Base-by-base conservation (phyloP, 2,797 vertebrate genomes). In the Arnoldichthys spilopterus region DNA sequence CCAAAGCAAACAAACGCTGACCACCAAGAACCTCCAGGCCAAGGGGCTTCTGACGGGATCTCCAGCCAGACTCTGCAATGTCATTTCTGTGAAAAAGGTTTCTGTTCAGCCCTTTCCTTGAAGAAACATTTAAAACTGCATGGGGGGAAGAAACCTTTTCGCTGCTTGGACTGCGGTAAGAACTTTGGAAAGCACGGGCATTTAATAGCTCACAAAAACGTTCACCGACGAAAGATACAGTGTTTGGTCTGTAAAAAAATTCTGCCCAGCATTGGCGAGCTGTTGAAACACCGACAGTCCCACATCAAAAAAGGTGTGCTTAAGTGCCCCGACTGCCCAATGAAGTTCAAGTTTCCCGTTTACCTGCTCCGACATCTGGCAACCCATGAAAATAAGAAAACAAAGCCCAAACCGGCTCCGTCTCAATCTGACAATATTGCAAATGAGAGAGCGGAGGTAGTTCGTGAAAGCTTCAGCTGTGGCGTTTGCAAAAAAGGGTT, bases 241-340 rank as follows among this genome's bases (percentile, higher is more conserved):
- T 95, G 94, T 82, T 92, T 91, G 24, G 90, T 93, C 73, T 95
- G 94, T 83, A 89, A 74, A 81, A 92, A 91, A 83, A 87, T 93
- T 82, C 73, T 94, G 70, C 88, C 90, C 66, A 91, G 84, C 66
- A 82, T 94, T 83, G 87, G 87, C 71, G 92, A 94, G 72, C 86
- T 95, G 74, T 85, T 95, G 58, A 87, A 93, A 53, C 94, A 95
- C 77, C 89, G 92, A 83, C 86, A 78, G 26, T 74, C 88, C 30
- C 93, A 94, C 84, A 79, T 74, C 20, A 89, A 90, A 84, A 93
- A 72, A 56, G 92, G 92, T 51, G 83, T 66, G 78, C 91, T 94
- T 72, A 85, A 92, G 75, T 94, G 94, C 78, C 93, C 94, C 40
- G 92, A 94, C 34, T 95, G 94, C 76, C 61, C 76, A n/a, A 24